These are phyloP conservation scores for Biston betularia DNA, from an alignment of 2,888 invertebrate genomes.

Conservation along the genomic window DNA sequence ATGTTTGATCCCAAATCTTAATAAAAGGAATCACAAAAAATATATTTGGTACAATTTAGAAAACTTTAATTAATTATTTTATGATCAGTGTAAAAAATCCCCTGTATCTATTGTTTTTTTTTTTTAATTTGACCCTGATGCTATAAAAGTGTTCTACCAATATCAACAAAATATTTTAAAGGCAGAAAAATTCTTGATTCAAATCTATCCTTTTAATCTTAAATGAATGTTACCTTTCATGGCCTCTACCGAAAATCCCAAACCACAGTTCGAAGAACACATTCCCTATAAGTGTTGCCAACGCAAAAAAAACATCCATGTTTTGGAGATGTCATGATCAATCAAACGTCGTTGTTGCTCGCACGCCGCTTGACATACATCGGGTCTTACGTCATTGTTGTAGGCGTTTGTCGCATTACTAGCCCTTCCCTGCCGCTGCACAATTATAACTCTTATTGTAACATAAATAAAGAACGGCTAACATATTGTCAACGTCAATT, in stretches of 20 bases:
- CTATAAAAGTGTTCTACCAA: background rate
- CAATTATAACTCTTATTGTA: slow-evolving; percentile 21
- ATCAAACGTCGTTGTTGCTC: slow-evolving; percentile 55
- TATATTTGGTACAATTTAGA: no score
- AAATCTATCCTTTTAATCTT: slow-evolving; percentile 16
- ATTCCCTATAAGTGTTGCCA: slow-evolving; percentile 43
- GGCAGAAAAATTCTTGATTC: slow-evolving; percentile 12
- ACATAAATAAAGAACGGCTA: slow-evolving; percentile 48
- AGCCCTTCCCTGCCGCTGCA: slow-evolving; percentile 44
- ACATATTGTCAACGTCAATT: slow-evolving; percentile 54
- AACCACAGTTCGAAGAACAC: slow-evolving; percentile 31
- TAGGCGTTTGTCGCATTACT: slow-evolving; percentile 66
- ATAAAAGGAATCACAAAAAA: no score
- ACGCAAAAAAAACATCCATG: slow-evolving; percentile 49
- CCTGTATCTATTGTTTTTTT: background rate
- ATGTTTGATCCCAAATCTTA: no score
- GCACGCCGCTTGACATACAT: slow-evolving; percentile 47
- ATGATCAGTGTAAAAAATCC: background rate
- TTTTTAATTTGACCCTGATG: background rate
- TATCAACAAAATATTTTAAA: background rate
- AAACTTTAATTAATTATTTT: background rate
- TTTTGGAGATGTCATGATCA: slow-evolving; percentile 63
- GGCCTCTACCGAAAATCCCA: slow-evolving; percentile 10
- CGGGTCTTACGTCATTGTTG: slow-evolving; percentile 66
- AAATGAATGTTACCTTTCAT: slow-evolving; percentile 14